Conservation (phyloP, 2,113 vertebrate genomes). For the Laterallus jamaicensis region DNA sequence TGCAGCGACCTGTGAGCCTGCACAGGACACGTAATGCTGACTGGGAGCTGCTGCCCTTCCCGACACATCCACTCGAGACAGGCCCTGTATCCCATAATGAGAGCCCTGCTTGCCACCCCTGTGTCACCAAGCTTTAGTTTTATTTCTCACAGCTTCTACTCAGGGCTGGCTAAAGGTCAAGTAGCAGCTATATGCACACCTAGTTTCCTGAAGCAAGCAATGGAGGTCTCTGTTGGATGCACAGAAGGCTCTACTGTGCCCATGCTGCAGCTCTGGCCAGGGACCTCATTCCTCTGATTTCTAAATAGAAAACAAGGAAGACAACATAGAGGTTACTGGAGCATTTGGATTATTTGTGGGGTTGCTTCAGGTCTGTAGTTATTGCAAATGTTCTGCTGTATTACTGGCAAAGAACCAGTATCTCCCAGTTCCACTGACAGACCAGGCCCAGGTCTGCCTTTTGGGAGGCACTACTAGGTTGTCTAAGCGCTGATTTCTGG, state of each 20-base stretch:
- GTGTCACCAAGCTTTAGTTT: neutral
- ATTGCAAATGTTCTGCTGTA: neutral
- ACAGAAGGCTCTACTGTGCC: neutral
- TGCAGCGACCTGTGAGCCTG: neutral
- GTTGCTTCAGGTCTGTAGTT: neutral
- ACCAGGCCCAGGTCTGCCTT: neutral
- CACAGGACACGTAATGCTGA: too few species aligned
- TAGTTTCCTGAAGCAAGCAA: neutral
- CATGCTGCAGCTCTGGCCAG: neutral
- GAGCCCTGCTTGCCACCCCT: neutral
- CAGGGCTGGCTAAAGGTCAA: neutral
- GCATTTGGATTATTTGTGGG: neutral
- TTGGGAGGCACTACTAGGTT: neutral
- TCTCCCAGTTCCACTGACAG: neutral
- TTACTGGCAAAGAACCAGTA: neutral
- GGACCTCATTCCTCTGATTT: slow-evolving; percentile 48
- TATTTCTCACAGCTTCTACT: neutral
- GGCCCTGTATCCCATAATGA: neutral
- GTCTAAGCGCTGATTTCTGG: neutral
- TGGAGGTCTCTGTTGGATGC: neutral
- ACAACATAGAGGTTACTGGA: neutral
- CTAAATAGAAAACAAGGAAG: neutral
- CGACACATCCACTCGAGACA: neutral
- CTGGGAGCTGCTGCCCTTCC: neutral
- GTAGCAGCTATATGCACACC: neutral